These are phyloP conservation scores for Globia sparganii DNA, from an alignment of 2,888 invertebrate genomes.

Conservation along the genomic window DNA sequence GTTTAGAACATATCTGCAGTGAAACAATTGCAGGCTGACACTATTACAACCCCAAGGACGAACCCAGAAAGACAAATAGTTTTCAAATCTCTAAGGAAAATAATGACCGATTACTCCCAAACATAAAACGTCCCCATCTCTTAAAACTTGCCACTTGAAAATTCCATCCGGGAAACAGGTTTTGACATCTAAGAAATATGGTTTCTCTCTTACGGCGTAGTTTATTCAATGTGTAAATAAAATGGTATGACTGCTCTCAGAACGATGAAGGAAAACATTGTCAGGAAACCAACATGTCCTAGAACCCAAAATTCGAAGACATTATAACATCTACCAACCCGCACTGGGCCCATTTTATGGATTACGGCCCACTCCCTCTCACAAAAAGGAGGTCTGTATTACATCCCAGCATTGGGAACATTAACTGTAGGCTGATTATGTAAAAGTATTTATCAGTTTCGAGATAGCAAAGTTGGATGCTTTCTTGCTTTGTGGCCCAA, in stretches of 20 bases:
- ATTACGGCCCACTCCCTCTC: not conserved
- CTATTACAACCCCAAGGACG: not conserved
- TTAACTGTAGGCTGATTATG: not conserved
- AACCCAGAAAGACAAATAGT: conserved; percentile 18
- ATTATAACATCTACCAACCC: not conserved
- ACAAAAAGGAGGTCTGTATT: not conserved
- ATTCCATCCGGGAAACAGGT: conserved; percentile 55
- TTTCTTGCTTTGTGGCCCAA: conserved; percentile 66
- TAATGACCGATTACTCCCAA: conserved; percentile 27
- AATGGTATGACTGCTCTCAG: conserved; percentile 40
- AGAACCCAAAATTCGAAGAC: not conserved
- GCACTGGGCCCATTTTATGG: not conserved
- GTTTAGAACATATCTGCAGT: not conserved
- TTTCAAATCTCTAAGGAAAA: conserved; percentile 11
- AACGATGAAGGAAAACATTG: not conserved
- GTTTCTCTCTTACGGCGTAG: conserved; percentile 49
- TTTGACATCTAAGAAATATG: conserved; percentile 59
- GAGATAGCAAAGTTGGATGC: conserved; percentile 61
- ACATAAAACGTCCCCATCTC: conserved; percentile 15
- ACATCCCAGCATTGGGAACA: not conserved
- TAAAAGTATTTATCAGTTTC: conserved; percentile 63
- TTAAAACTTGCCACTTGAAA: conserved; percentile 57
- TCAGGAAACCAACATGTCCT: not conserved
- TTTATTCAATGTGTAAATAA: conserved; percentile 56
- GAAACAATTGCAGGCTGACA: not conserved